These are phyloP conservation scores for Piprites chloris DNA, from an alignment of 2,113 vertebrate species.

Conservation along the genomic window DNA sequence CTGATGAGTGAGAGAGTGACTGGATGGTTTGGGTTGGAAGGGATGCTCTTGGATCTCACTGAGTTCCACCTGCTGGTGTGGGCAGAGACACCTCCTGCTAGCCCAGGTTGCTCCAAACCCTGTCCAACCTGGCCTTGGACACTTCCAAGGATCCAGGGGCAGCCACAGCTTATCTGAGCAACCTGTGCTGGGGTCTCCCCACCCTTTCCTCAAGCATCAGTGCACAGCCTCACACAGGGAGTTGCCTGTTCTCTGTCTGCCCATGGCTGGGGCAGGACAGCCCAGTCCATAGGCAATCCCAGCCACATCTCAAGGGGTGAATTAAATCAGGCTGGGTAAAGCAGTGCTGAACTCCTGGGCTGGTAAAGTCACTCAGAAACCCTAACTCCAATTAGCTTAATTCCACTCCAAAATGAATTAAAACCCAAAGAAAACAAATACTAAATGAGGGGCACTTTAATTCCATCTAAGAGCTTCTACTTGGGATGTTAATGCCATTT, in stretches of 20 bases:
- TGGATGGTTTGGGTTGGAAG: neutral
- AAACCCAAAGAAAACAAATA: neutral
- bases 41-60: neutral
- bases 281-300: neutral
- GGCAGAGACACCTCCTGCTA: neutral
- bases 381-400: neutral
- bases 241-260: neutral
- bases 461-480: neutral
- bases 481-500: neutral
- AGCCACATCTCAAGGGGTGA: neutral
- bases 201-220: neutral
- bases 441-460: neutral
- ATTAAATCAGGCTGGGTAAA: neutral
- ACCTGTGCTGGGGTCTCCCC: neutral
- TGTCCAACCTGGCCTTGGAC: neutral
- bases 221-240: neutral
- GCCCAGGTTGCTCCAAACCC: neutral
- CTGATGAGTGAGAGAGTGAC: neutral
- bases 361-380: neutral
- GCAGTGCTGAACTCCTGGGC: neutral
- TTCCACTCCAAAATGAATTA: neutral
- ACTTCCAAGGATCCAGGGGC: neutral
- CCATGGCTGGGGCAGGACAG: neutral
- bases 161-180: neutral
- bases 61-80: neutral